A percentile compares a stretch with the other conserved stretches of the same genome.
Evolutionary conservation across 64 coral and sea anemone species (phyloP).

Genomic region (Astreopora myriophthalma): DNA sequence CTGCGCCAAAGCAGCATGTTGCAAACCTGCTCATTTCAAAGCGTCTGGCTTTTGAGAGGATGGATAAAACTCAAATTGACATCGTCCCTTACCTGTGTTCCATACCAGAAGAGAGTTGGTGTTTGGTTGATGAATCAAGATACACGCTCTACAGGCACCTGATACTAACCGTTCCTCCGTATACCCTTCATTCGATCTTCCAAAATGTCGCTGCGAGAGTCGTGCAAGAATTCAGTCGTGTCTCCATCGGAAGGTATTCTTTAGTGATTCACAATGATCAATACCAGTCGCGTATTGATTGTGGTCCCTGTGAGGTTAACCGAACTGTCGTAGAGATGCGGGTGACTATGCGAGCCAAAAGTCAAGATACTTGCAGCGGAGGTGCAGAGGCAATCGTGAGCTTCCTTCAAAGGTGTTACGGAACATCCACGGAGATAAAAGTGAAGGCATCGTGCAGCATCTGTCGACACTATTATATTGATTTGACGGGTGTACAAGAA

Average conservation of each 20-base stretch:
- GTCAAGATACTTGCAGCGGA: background rate
- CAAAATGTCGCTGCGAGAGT: constrained; percentile 11
- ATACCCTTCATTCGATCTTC: constrained; percentile 15
- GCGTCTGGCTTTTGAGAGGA: constrained; percentile 15
- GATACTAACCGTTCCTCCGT: background rate
- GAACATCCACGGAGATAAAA: background rate
- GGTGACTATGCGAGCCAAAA: background rate
- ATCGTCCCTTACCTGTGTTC: constrained; percentile 24
- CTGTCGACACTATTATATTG: constrained; percentile 10
- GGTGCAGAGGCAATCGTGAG: background rate
- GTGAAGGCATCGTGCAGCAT: background rate
- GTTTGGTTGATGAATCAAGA: background rate
- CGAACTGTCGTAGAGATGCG: constrained; percentile 31
- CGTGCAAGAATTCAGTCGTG: background rate
- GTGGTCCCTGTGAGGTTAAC: constrained; percentile 46
- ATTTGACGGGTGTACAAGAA: constrained; percentile 4
- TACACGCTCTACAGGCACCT: constrained; percentile 38
- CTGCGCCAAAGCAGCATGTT: constrained; percentile 13
- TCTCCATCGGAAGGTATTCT: constrained; percentile 1
- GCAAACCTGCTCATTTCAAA: constrained; percentile 28
- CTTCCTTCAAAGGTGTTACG: background rate
- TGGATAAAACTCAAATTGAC: background rate
- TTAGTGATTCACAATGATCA: constrained; percentile 25
- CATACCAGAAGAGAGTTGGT: background rate
- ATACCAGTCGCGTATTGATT: constrained; percentile 32